These are phyloP conservation scores for Arothron firmamentum DNA, from an alignment of 2,113 vertebrate species.

Conservation along the genomic window DNA sequence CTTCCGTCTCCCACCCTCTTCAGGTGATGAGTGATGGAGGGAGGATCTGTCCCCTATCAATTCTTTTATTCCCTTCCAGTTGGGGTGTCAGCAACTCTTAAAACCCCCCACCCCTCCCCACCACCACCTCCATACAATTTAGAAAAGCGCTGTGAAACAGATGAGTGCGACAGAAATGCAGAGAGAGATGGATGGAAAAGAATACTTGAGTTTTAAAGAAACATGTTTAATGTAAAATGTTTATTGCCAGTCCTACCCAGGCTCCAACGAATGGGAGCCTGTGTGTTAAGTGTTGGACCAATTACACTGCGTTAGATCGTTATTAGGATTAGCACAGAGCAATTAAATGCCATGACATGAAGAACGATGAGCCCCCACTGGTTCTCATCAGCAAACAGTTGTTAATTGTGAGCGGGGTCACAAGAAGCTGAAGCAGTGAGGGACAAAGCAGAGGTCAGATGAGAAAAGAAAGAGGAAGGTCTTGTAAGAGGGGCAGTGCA, in stretches of 20 bases:
- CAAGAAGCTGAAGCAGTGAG: slow-evolving; percentile 18
- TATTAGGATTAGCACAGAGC: slow-evolving; percentile 63
- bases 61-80: slow-evolving; percentile 33
- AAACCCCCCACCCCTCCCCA: slow-evolving; percentile 17
- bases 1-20: slow-evolving; percentile 1
- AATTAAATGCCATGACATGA: slow-evolving; percentile 67
- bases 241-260: background rate
- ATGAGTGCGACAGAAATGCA: slow-evolving; percentile 8
- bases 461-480: background rate
- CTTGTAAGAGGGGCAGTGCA: too few species aligned
- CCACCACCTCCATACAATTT: slow-evolving; percentile 12
- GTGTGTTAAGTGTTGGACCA: slow-evolving; percentile 26
- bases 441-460: background rate
- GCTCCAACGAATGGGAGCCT: slow-evolving; percentile 12
- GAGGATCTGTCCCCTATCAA: slow-evolving; percentile 23
- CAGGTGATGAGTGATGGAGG: slow-evolving; percentile 44
- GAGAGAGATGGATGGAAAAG: slow-evolving; percentile 1
- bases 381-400: slow-evolving; percentile 65
- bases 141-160: slow-evolving; percentile 9
- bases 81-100: slow-evolving; percentile 37
- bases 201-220: background rate
- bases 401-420: slow-evolving; percentile 47
- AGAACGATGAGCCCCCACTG: slow-evolving; percentile 56
- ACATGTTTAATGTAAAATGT: slow-evolving; percentile 3
- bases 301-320: slow-evolving; percentile 55